These are phyloP conservation scores for Xiphophorus birchmanni DNA, from an alignment of 2,797 vertebrate species.

Conservation along the genomic window DNA sequence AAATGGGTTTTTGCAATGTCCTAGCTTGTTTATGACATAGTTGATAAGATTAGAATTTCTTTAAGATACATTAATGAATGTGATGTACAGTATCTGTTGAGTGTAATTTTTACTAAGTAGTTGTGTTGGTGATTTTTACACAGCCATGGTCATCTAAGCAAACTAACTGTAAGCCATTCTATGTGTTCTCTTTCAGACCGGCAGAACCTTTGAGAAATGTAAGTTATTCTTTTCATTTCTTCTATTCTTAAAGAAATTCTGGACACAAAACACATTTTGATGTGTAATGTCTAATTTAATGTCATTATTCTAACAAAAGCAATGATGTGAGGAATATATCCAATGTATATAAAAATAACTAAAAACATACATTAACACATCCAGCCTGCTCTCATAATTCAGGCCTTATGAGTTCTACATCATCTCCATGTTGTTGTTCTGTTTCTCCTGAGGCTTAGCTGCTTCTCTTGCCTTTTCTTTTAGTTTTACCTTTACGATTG, in stretches of 20 bases:
- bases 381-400: conserved; percentile 72
- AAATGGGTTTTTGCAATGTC: not conserved
- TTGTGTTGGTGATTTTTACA: not conserved
- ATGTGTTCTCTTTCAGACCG: conserved; percentile 83
- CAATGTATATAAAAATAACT: conserved; percentile 24
- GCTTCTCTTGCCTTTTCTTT: conserved; percentile 48
- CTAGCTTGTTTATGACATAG: not conserved
- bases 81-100: not conserved
- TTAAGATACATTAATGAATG: not conserved
- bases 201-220: conserved; percentile 92
- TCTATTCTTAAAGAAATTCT: not conserved
- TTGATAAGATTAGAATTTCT: conserved; percentile 9
- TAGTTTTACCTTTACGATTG: conserved; percentile 69
- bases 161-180: conserved; percentile 41
- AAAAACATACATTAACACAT: conserved; percentile 40
- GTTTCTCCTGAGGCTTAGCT: conserved; percentile 61
- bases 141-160: not conserved
- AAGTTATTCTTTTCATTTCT: conserved; percentile 79
- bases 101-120: conserved; percentile 14
- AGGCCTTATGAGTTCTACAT: conserved; percentile 73
- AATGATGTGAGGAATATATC: not conserved
- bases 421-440: conserved; percentile 33
- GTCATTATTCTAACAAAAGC: conserved; percentile 28
- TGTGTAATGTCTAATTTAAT: not conserved
- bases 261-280: conserved; percentile 27